Base-by-base conservation (phyloP, 2,888 invertebrate genomes). In the Ecliptopera silaceata region DNA sequence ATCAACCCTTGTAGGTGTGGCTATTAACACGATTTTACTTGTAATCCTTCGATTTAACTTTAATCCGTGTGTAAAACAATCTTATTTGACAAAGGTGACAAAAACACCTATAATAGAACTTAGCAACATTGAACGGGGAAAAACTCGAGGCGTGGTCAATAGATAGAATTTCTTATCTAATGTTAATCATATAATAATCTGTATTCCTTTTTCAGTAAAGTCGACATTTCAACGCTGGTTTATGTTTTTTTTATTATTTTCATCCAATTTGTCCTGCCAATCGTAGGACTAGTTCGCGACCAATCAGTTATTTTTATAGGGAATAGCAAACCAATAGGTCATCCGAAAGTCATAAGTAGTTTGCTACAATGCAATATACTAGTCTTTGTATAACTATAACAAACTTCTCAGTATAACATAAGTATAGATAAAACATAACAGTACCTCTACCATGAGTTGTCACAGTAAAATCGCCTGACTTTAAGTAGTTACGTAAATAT, bases 21-120 rank as follows among this genome's bases (percentile, higher is more conserved):
- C 65, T 52, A 12, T 64, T 68, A 63, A 65, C 63, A 64, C 63
- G 65, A 61, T 64, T 64, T 46, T 47, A 36, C 59, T 1, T 43
- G 59, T 59, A 59, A 59, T 54, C 59, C 59, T 1, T 34, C 12
- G 48, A 36, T 57, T 51, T 42, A 43, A 5, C 43, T 39, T 34
- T 67, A 65, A 67, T 63, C 65, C 64, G 13, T 18, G 13, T 58
- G 59, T 63, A 54, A 41, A 55, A 56, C 63, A 50, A n/a, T 41
- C 62, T 65, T 54, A 61, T 64, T 64, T 57, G 57, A 58, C 50
- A 60, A 26, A 59, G 51, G 60, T 61, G 62, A n/a, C n/a, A n/a
- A n/a, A n/a, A n/a, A n/a, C n/a, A n/a, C n/a, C n/a, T n/a, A n/a
- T n/a, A n/a, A n/a, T n/a, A 29, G 11, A 15, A 34, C 20, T 46